These are phyloP conservation scores for Patiria pectinifera DNA, from an alignment of 53 echinoderm and acorn worm species.

Conservation along the genomic window DNA sequence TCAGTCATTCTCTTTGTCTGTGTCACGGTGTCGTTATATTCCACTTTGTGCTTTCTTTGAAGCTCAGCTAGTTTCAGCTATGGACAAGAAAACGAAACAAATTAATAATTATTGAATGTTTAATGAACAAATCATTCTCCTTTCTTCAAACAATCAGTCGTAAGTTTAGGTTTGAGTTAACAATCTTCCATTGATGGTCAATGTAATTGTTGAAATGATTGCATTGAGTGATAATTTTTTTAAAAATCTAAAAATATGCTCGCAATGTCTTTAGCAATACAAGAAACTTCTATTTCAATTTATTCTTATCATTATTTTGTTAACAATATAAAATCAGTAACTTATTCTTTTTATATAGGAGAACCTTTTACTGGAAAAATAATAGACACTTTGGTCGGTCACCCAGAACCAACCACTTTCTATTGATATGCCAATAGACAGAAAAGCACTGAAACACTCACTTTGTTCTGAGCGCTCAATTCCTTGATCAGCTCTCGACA, in stretches of 20 bases:
- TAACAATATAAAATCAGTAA: no score
- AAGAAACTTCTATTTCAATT: background rate
- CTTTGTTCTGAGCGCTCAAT: conserved; percentile 71
- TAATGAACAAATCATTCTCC: no score
- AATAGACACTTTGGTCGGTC: background rate
- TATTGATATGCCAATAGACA: background rate
- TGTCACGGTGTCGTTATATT: conserved; percentile 37
- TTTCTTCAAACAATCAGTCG: background rate
- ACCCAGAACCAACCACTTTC: background rate
- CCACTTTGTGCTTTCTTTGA: conserved; percentile 84
- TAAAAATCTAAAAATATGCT: no score
- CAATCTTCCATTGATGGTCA: no score
- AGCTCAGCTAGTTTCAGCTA: conserved; percentile 83
- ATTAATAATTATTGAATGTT: background rate
- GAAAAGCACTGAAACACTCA: background rate
- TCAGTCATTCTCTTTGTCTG: conserved; percentile 70
- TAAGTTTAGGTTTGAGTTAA: background rate
- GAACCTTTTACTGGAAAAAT: no score
- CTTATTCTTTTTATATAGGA: no score
- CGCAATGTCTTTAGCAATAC: no score
- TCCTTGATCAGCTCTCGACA: conserved; percentile 70
- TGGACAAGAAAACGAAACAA: background rate
- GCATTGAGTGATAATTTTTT: background rate
- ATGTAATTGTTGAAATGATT: background rate
- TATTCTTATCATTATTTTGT: no score